Evolutionary conservation across 2,113 vertebrate species (phyloP).

Genomic region (Bujurquina vittata): DNA sequence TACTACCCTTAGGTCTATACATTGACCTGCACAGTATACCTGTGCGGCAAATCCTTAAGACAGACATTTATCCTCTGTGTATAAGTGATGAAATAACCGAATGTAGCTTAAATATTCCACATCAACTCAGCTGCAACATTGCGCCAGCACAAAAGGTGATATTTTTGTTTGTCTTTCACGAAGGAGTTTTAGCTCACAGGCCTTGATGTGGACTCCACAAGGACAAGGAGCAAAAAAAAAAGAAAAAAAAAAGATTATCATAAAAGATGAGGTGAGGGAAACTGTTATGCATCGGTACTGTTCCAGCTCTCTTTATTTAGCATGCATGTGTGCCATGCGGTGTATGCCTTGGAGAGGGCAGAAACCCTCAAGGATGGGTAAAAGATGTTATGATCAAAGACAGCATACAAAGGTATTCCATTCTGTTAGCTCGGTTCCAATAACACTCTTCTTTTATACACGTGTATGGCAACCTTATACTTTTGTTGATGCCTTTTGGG

Average conservation of each 20-base stretch:
- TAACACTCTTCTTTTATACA: constrained; percentile 35
- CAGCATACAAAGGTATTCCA: constrained; percentile 42
- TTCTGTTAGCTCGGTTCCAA: constrained; percentile 30
- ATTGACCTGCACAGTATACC: background rate
- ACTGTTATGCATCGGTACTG: constrained; percentile 27
- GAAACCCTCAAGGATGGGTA: constrained; percentile 32
- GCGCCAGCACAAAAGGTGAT: constrained; percentile 19
- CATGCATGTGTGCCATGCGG: constrained; percentile 33
- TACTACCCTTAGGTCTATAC: background rate
- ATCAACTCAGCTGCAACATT: background rate
- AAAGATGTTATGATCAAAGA: constrained; percentile 52
- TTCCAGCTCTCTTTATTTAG: constrained; percentile 44
- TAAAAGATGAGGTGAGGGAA: constrained; percentile 49
- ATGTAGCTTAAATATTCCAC: background rate
- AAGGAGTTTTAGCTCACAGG: constrained; percentile 10
- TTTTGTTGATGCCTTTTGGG: constrained; percentile 35
- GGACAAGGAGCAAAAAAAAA: background rate
- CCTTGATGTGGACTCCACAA: constrained; percentile 26
- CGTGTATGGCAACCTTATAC: constrained; percentile 22
- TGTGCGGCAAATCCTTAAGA: background rate
- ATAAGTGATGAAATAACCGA: background rate
- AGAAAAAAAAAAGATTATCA: background rate
- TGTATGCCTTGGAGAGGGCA: constrained; percentile 36
- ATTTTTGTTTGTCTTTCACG: constrained; percentile 39
- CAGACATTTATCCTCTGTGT: background rate